A percentile compares a stretch with the other conserved stretches of the same genome.
Evolutionary conservation across 2,797 vertebrate species (phyloP).

Genomic region (Hephaestus fuliginosus): DNA sequence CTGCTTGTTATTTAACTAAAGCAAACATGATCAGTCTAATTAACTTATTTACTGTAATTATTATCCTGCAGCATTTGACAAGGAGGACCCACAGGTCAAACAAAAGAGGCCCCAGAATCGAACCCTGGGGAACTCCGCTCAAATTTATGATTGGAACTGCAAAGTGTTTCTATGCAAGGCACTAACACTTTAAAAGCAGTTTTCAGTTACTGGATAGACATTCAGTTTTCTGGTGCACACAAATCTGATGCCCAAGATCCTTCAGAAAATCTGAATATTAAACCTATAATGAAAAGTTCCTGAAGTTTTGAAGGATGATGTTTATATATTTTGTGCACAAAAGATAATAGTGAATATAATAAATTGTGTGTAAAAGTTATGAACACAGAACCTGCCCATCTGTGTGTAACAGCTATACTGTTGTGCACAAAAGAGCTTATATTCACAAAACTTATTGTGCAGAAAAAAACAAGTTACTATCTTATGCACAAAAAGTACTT

Average conservation of each 20-base stretch:
- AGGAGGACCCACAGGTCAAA: not conserved
- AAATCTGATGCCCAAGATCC: too few relatives aligned
- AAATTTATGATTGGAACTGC: not conserved
- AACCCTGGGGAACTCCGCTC: constrained; percentile 7
- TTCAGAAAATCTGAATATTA: too few relatives aligned
- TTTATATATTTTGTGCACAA: too few relatives aligned
- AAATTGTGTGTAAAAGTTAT: too few relatives aligned
- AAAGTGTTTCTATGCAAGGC: not conserved
- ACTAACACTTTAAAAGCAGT: not conserved
- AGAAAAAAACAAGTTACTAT: not conserved
- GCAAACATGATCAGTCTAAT: not conserved
- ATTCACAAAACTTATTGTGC: too few relatives aligned
- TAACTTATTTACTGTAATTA: not conserved
- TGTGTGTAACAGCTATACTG: too few relatives aligned
- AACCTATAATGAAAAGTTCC: too few relatives aligned
- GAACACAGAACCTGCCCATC: too few relatives aligned
- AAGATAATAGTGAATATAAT: too few relatives aligned
- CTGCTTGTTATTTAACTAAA: not conserved
- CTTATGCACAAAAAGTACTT: not conserved
- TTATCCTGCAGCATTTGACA: not conserved
- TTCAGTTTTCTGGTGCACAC: too few relatives aligned
- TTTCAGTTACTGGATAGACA: not conserved
- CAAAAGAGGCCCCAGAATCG: not conserved
- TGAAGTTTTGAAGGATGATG: too few relatives aligned
- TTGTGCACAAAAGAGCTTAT: too few relatives aligned